Conservation (phyloP, 1,140 invertebrate genomes). For the Drosophila grimshawi region DNA sequence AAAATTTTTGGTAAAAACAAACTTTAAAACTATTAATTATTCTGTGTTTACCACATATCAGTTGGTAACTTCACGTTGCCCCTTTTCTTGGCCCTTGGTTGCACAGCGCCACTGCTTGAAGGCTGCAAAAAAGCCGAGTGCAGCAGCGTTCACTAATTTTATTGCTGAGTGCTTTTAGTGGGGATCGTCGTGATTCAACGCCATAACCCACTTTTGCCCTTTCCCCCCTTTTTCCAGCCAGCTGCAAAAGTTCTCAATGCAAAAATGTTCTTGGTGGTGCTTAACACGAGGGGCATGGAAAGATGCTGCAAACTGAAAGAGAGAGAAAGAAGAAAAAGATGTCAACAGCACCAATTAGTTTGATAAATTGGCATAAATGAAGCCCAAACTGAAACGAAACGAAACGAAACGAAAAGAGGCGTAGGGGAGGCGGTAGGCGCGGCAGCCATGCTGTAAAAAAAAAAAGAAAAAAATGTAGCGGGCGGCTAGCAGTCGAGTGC, state of each 20-base stretch:
- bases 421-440: constrained; percentile 46
- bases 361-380: constrained; percentile 83
- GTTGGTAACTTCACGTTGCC: too few relatives aligned
- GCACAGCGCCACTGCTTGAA: constrained; percentile 2
- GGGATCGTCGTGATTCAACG: not conserved
- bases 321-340: constrained; percentile 52
- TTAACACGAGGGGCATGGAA: not conserved
- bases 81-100: not conserved
- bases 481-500: constrained; percentile 40
- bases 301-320: constrained; percentile 38
- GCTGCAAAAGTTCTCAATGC: constrained; percentile 22
- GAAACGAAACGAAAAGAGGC: not conserved
- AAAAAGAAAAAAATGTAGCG: constrained; percentile 67
- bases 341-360: constrained; percentile 81
- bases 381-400: constrained; percentile 56
- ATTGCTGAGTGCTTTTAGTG: constrained; percentile 81
- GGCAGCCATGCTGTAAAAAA: constrained; percentile 70
- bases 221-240: not conserved
- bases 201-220: constrained; percentile 15
- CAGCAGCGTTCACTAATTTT: constrained; percentile 80
- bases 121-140: constrained; percentile 50
- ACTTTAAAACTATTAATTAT: too few relatives aligned
- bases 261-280: constrained; percentile 38
- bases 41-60: too few relatives aligned
- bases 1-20: too few relatives aligned